Base-by-base conservation (phyloP, 2,797 vertebrate genomes). In the Centropyge bicolor region DNA sequence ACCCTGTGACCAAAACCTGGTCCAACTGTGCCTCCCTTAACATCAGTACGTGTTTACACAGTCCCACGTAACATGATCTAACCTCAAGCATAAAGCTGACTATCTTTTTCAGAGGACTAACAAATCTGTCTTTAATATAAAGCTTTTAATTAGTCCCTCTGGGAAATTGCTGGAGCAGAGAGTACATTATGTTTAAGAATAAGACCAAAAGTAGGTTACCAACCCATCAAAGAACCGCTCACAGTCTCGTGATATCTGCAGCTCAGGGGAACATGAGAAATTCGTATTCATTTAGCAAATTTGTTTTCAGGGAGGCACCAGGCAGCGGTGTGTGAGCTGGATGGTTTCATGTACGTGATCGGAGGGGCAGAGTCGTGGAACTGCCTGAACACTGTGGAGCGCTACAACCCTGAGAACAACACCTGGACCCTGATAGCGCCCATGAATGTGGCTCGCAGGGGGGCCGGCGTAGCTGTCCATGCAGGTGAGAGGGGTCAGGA, bases 311-410 rank as follows among this genome's bases (percentile, higher is more conserved):
- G 98, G 94, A 96, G 98, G 89, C 98, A 99, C 86, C 98, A 99
- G 92, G 97, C 98, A 0, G 98, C 98, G 0, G 96, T 99, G 83
- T 98, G 97, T 27, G 97, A 97, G 91, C 94, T 99, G 89, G 96
- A 96, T 0, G 96, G 97, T 49, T 97, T 96, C 87, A 95, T 99
- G 91, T 99, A 99, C 5, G 98, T 96, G 77, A 98, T 99, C 0
- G 98, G 98, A 48, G 98, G 98, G 64, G 98, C 98, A 0, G 98
- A 99, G 81, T 99, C 97, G 0, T 99, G 98, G 98, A 99, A 99
- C 93, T 99, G 98, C 92, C 95, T 99, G 67, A 99, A 96, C 87
- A 97, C 96, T 0, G 98, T 99, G 84, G 98, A 99, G 80, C 96
- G 98, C 41, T 99, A 98, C 91, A 98, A 97, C 89, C 96, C 97